Evolutionary conservation across 2,888 invertebrate species (phyloP).

Genomic region (Folsomia manolachei): DNA sequence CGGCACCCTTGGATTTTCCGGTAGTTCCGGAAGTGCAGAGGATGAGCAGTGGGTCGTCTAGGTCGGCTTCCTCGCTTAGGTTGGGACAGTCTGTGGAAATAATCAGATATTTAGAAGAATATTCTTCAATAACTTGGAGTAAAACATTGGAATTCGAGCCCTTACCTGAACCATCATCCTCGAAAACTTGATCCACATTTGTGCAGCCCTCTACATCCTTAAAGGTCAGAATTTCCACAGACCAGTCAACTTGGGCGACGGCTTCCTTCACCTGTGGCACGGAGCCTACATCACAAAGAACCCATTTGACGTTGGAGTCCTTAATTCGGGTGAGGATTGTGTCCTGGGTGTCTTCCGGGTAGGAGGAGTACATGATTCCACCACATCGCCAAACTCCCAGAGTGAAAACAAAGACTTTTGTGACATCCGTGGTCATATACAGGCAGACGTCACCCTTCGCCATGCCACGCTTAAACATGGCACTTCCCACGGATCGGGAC

Average conservation of each 20-base stretch:
- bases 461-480: constrained; percentile 46
- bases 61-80: constrained; percentile 28
- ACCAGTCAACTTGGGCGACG: constrained; percentile 30
- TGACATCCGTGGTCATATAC: constrained; percentile 47
- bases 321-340: constrained; percentile 37
- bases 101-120: constrained; percentile 11
- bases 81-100: constrained; percentile 27
- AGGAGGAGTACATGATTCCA: constrained; percentile 45
- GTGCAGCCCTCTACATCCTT: constrained; percentile 39
- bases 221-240: constrained; percentile 44
- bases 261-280: constrained; percentile 38
- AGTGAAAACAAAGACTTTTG: constrained; percentile 40
- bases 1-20: constrained; percentile 46
- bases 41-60: constrained; percentile 45
- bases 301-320: constrained; percentile 41
- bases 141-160: background rate
- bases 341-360: constrained; percentile 49
- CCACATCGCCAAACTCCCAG: constrained; percentile 45
- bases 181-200: constrained; percentile 36
- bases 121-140: too few relatives aligned
- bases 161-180: constrained; percentile 44
- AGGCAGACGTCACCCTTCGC: constrained; percentile 45
- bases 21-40: constrained; percentile 47
- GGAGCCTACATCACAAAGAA: constrained; percentile 42
- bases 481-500: constrained; percentile 36